Evolutionary conservation across 2,888 invertebrate genomes (phyloP).

Genomic region (Ceriagrion tenellum): DNA sequence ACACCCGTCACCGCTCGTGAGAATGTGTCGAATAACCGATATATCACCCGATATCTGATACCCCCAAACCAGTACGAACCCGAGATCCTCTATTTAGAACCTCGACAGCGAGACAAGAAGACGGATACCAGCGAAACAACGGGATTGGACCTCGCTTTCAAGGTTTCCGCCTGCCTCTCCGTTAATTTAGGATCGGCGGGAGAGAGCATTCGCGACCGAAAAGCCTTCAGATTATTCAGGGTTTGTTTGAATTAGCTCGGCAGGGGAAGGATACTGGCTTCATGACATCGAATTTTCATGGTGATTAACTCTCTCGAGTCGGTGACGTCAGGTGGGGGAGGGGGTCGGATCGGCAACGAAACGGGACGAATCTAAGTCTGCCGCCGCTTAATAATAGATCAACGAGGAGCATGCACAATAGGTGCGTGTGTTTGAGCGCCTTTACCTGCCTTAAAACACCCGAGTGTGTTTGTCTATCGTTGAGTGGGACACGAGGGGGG

Average conservation of each 20-base stretch:
- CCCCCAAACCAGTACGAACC: too few species aligned
- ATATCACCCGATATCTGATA: too few species aligned
- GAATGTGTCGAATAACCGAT: too few species aligned
- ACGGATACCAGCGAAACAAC: too few species aligned
- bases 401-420: neutral
- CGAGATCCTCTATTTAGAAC: too few species aligned
- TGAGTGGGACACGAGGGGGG: neutral
- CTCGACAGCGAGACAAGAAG: too few species aligned
- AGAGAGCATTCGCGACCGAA: neutral
- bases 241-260: neutral
- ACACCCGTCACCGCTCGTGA: too few species aligned
- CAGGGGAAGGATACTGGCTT: neutral
- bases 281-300: neutral
- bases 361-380: neutral
- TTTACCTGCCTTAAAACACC: neutral
- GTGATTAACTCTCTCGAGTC: neutral
- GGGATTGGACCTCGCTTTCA: too few species aligned
- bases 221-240: neutral
- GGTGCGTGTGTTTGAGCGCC: neutral
- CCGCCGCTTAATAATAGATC: constrained; percentile 14
- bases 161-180: neutral
- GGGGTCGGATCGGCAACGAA: neutral
- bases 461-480: neutral
- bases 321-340: neutral
- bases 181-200: neutral